A percentile compares a stretch with the other conserved stretches of the same genome.
Conservation (phyloP, 2,113 vertebrate genomes). For the Protobothrops flavoviridis region DNA sequence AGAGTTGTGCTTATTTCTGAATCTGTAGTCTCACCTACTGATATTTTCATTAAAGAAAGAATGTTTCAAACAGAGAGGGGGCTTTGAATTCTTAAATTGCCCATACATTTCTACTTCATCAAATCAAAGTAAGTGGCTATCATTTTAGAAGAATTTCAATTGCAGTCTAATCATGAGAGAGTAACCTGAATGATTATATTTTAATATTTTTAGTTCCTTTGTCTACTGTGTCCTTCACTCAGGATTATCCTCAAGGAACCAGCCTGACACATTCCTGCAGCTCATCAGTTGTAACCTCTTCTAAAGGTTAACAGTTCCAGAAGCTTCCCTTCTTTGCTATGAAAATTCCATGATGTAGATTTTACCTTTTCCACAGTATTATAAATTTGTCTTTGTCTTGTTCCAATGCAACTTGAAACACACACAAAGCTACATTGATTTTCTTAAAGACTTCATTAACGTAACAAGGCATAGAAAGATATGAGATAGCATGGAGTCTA, state of each 20-base stretch:
- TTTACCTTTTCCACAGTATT: not conserved
- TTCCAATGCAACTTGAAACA: conserved; percentile 1
- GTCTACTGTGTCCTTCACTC: conserved; percentile 29
- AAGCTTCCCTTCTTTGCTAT: not conserved
- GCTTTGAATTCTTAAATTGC: not conserved
- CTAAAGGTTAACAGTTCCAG: not conserved
- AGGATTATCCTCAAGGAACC: conserved; percentile 29
- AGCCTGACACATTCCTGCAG: conserved; percentile 4
- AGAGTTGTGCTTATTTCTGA: not conserved
- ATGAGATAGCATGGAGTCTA: not conserved
- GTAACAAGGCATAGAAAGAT: not conserved
- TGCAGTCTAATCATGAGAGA: conserved; percentile 27
- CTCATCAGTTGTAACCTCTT: conserved; percentile 21
- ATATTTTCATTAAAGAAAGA: not conserved
- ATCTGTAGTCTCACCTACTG: not conserved
- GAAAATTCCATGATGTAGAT: not conserved
- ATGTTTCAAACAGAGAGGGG: not conserved
- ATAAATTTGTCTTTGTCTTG: not conserved
- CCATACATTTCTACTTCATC: too few relatives aligned
- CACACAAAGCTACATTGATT: not conserved
- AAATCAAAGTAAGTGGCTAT: not conserved
- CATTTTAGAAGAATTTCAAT: not conserved
- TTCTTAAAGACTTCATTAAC: not conserved
- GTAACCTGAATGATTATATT: conserved; percentile 30
- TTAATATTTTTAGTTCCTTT: conserved; percentile 32